Evolutionary conservation across 2,113 vertebrate species (phyloP), one percentile per base, ranked within the genome.

Genomic region (Lichenostomus cassidix): DNA sequence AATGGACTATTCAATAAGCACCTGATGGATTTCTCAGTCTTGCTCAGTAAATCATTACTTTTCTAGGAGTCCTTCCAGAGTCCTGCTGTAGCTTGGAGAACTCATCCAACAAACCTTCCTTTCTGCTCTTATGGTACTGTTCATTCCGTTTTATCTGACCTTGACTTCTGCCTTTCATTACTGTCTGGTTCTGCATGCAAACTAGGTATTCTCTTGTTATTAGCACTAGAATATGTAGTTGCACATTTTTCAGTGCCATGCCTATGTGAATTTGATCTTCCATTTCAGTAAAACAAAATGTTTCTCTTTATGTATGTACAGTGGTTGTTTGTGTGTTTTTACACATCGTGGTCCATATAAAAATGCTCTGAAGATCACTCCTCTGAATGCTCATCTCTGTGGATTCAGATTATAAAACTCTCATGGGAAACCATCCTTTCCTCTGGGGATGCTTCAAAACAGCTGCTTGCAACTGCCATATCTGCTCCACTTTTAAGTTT

Each of bases 331-430:
- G 19, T 23, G 16, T 35, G 27, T 31, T 17, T 24, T 7, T 15
- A 18, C 25, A 56, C 15, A 17, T 25, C 0, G 0, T 53, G 17
- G 28, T 28, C 23, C 12, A 42, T 14, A 35, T 56, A 39, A 47
- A 64, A 89, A 79, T 59, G 20, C 15, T 55, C 87, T 76, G 67
- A 46, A 71, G 8, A 9, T 86, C 15, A 20, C 8, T 71, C 4
- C 39, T 59, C 25, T 47, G 37, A 33, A 63, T 62, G 14, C 15
- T 41, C 1, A 28, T 15, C 19, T 53, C 37, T 78, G 35, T 73
- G 31, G 17, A 58, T 62, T 22, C 64, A 62, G 31, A 27, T 35
- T 17, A 12, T 6, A 46, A 9, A 37, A 56, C 7, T 11, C 46
- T 37, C 10, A 29, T 4, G 8, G n/a, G 39, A 75, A 87, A 23